Evolutionary conservation across 2,113 vertebrate genomes (phyloP).

Genomic region (Dermatemys mawii): DNA sequence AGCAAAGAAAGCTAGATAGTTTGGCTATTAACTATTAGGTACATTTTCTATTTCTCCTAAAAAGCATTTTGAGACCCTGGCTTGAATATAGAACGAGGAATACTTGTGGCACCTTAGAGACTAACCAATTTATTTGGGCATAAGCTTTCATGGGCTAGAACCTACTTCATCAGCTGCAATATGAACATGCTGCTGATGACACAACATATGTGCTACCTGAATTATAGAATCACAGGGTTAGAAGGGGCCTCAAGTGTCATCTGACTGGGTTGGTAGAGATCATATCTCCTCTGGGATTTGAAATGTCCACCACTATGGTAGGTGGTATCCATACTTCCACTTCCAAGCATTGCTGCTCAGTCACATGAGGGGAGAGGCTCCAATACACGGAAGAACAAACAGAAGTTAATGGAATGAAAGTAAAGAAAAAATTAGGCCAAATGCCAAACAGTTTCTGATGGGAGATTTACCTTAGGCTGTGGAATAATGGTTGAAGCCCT

Average conservation of each 20-base stretch:
- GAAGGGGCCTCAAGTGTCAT: not conserved
- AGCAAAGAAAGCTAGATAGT: not conserved
- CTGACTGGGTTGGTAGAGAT: not conserved
- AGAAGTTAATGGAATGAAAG: not conserved
- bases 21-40: rapidly evolving
- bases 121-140: too few species aligned
- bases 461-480: too few species aligned
- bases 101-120: too few species aligned
- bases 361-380: not conserved
- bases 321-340: not conserved
- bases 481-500: not conserved
- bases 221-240: not conserved
- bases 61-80: not conserved
- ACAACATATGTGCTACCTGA: not conserved
- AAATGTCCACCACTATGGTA: not conserved
- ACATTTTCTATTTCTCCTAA: not conserved
- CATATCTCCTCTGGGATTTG: rapidly evolving
- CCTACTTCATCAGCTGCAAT: too few species aligned
- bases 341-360: not conserved
- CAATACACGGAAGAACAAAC: not conserved
- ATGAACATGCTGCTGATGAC: not conserved
- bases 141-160: too few species aligned
- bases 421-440: not conserved
- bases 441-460: not conserved
- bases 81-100: too few species aligned